Evolutionary conservation across 2,797 vertebrate genomes (phyloP), one percentile per base, ranked within the genome.

Genomic region (Gephyroberyx darwinii): DNA sequence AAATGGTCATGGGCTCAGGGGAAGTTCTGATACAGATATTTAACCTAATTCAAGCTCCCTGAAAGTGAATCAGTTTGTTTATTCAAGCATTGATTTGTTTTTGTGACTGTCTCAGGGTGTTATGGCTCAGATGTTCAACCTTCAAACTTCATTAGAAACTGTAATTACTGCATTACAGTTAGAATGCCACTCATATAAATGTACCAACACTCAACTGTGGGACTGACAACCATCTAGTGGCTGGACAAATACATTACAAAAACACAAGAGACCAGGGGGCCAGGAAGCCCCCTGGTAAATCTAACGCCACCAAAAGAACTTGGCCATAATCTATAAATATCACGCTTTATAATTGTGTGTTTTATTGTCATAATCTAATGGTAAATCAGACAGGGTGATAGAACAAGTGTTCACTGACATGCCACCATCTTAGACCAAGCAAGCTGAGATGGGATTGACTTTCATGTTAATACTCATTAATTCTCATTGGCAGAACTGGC

Each of bases 201-300:
- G 19, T n/a, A 62, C 13, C 3, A 17, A 64, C 17, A 39, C 17
- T 43, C 30, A 71, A 60, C 51, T 35, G 17, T 65, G 64, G 68
- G 9, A 60, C 65, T 77, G 65, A 82, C 62, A 68, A 19, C 86
- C 91, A 75, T 65, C 88, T 89, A 69, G 86, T 89, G 88, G 86
- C 63, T 13, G 51, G 53, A 84, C 0, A 10, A 1, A 13, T n/a
- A 48, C 8, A 90, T 66, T 84, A 81, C 85, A 89, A 67, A 78
- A 75, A 84, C n/a, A 80, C 3, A 66, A 19, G 39, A 10, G n/a
- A 54, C 9, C 0, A 26, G 1, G 1, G 31, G 43, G 39, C 39
- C 39, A 41, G 39, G 20, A 52, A 22, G 9, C 2, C n/a, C n/a
- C n/a, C n/a, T n/a, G n/a, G 41, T 12, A 43, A 14, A 14, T 43